Evolutionary conservation across 35 echinoderm and acorn worm genomes (phyloP), one percentile per base, ranked within the genome.

Genomic region (Heliocidaris erythrogramma): DNA sequence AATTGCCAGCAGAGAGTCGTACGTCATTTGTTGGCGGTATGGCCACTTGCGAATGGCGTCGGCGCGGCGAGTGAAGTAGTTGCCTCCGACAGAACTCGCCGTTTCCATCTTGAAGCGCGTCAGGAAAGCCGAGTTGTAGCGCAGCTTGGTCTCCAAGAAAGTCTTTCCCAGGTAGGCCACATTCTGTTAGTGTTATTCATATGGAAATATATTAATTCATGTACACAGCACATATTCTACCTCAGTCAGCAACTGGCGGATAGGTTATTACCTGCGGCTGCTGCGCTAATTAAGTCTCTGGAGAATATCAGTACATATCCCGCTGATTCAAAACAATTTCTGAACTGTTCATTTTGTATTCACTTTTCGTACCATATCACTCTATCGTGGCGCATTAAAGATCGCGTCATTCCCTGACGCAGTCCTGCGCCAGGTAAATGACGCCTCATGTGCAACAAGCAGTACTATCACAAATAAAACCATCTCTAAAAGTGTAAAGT

Each of bases 91-190:
- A 0, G 85, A 88, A 11, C 29, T 49, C 6, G 86, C 71, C 31
- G 32, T 48, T 32, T 92, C 88, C 94, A 95, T 95, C 88, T 96
- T 96, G 93, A 98, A 98, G 31, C 96, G 85, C 5, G 96, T 96
- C 42, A 98, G 60, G 93, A 95, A 98, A 0, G 97, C 92, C 27
- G 94, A 95, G 60, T 98, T 94, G 87, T 96, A 94, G 32, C 97
- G 97, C 49, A 96, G 93, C 29, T 96, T 96, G 49, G 93, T 92
- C 27, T 98, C 96, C 94, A 98, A 69, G 93, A 97, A 97, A 8
- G 31, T 96, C 90, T 32, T 94, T 47, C 91, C 94, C 95, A 32
- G 94, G 85, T 35, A 98, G 94, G 97, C 96, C 69, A 98, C 88
- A 49, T 98, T 98, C 97, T 98, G 59, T 88, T 7, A 42, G 35